Base-by-base conservation (phyloP, 2,888 invertebrate genomes). In the Biston stratarius region DNA sequence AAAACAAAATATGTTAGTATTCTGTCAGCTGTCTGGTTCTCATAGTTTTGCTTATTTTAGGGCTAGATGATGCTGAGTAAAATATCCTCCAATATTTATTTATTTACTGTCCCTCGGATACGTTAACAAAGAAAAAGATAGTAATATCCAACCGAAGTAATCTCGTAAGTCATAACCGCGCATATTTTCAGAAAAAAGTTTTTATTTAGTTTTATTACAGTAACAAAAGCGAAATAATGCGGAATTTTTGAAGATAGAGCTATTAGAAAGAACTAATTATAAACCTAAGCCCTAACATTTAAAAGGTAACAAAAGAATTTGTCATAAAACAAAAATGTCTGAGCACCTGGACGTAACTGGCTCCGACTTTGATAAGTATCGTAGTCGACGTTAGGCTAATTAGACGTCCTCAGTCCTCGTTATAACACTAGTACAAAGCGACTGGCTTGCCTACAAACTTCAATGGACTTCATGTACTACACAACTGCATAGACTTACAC, bases 381-480 rank as follows among this genome's bases (percentile, higher is more conserved):
- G 24, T 36, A 38, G 53, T 57, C 42, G n/a, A 65, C 61, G 62
- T 52, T 47, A 36, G 48, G 63, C 69, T 71, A 71, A 73, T 73
- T 72, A 70, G 65, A 65, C 62, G 61, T 59, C 58, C 61, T 64
- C 34, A 34, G 51, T 34, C 51, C 9, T 48, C 10, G 24, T 5
- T 48, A n/a, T n/a, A 48, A 5, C 24, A 24, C 24, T 11, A 48
- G 48, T 11, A 48, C 11, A 11, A 24, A 5, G 45, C 11, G 10
- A 48, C 24, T 11, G 33, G 10, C 48, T 48, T 24, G 24, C 10
- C 9, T 33, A 5, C 24, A 33, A 5, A 11, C 11, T 11, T 48
- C 5, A 48, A 11, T 15, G 24, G 12, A 11, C 34, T 34, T 36
- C 14, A 11, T 34, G 5, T 6, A 51, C 34, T 6, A 51, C 34